Evolutionary conservation across 1,140 invertebrate genomes (phyloP), one percentile per base, ranked within the genome.

Genomic region (Habropoda laboriosa): DNA sequence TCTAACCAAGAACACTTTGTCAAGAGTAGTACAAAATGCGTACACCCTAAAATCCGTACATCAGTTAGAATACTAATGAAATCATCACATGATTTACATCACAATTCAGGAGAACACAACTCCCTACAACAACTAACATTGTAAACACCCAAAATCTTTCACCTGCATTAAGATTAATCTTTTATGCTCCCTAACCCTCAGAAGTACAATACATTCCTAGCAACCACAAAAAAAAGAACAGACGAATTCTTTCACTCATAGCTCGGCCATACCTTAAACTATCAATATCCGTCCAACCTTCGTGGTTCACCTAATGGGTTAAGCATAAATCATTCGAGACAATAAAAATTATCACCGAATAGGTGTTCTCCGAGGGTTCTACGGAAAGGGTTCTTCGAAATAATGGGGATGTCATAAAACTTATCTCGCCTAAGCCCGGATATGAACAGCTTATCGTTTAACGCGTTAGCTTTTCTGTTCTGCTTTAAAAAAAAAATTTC

Each of bases 341-440:
- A 78, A 70, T 71, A 78, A 78, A 78, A 71, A 71, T 78, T 78
- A 71, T 71, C 75, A 40, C 49, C 24, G 27, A 40, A 71, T 71
- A 49, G 32, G 4, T 49, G 24, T 49, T 6, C 18, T n/a, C 55
- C 12, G 24, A 35, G 32, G 64, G 64, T 30, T 67, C 38, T 21
- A 7, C 30, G 12, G 64, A 71, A 71, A 58, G 75, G 55, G 66
- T 60, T 78, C 27, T n/a, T 35, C 1, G 55, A 49, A 60, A 58
- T 60, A 71, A 78, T 51, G 64, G 75, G 42, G 0, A n/a, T 12
- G 55, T 78, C 67, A 71, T 78, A 78, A 78, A 78, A 71, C 55
- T 78, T 78, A 78, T 78, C 75, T 78, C 18, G 4, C 3, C 13
- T 27, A 30, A 71, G 42, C 55, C 49, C 10, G 42, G 55, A 60